A percentile compares a stretch with the other conserved stretches of the same genome.
Conservation (phyloP, 2,113 vertebrate species). For the Sorex araneus region DNA sequence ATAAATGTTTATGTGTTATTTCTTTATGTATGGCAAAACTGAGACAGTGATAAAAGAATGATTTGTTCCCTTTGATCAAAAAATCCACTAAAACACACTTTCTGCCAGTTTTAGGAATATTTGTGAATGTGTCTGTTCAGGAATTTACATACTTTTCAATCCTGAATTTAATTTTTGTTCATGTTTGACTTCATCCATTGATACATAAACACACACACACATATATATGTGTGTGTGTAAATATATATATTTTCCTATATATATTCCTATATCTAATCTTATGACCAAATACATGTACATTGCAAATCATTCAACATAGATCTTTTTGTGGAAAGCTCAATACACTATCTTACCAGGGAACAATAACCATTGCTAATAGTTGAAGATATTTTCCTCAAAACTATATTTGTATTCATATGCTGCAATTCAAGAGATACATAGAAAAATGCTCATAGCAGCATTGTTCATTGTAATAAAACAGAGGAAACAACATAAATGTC, state of each 20-base stretch:
- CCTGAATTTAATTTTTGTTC: neutral
- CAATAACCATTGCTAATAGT: neutral
- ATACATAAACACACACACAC: neutral
- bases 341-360: neutral
- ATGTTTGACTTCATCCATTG: neutral
- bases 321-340: neutral
- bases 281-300: neutral
- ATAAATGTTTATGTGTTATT: neutral
- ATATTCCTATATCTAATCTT: neutral
- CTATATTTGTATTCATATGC: neutral
- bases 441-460: neutral
- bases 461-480: neutral
- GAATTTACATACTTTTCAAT: neutral
- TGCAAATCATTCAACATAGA: constrained; percentile 10
- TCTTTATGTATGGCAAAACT: neutral
- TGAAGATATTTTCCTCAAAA: neutral
- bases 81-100: too few relatives aligned
- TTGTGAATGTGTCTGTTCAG: neutral
- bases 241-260: neutral
- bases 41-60: neutral
- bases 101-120: too few relatives aligned
- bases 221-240: neutral
- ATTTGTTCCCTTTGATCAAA: neutral
- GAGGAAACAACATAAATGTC: neutral
- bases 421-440: neutral